phyloP scores from a whole-genome alignment of 2,797 vertebrate species.

The Gallinago solitaria region DNA sequence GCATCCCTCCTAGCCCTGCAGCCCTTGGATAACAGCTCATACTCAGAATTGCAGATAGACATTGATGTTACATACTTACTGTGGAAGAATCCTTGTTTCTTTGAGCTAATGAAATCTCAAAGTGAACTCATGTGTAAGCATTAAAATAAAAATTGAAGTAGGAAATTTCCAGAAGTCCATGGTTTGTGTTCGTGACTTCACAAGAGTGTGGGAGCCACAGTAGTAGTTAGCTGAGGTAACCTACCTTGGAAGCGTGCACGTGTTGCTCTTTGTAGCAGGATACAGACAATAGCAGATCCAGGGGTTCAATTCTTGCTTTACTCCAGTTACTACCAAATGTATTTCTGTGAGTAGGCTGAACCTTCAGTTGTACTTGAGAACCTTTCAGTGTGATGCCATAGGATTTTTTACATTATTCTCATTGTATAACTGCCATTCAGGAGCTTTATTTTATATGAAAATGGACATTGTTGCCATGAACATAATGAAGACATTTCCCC shows the following conservation, averaged over 20 bases:
- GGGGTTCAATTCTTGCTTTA: neutral
- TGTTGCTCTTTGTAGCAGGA: neutral
- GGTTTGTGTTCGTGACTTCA: neutral
- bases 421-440: neutral
- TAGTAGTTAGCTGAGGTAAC: neutral
- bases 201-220: rapidly evolving
- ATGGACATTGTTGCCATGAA: neutral
- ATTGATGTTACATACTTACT: rapidly evolving
- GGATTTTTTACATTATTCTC: neutral
- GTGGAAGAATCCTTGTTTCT: neutral
- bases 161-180: neutral
- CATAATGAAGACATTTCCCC: neutral
- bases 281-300: neutral
- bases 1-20: rapidly evolving
- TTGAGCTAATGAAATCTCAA: neutral
- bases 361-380: neutral
- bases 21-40: neutral
- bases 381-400: neutral
- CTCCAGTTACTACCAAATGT: neutral
- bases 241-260: rapidly evolving
- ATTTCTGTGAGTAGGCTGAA: neutral
- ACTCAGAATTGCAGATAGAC: rapidly evolving
- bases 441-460: neutral
- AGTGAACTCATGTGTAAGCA: neutral
- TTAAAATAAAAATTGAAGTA: rapidly evolving